Evolutionary conservation across 37 sponge, comb jelly and placozoan species (phyloP), one percentile per base, ranked within the genome.

Genomic region (Aphrocallistes beatrix): DNA sequence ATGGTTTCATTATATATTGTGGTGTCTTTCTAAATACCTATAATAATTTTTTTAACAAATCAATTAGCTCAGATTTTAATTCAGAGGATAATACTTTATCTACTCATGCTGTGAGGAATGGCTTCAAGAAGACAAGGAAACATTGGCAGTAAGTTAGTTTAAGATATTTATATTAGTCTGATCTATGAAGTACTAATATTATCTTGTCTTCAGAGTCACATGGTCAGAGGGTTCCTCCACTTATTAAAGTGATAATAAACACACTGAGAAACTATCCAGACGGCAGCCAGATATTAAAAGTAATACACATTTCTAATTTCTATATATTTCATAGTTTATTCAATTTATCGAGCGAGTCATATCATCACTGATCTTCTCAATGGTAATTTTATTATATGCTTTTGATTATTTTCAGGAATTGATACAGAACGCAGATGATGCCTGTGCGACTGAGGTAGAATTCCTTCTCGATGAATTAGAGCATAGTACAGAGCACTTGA

Each of bases 241-340:
- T 83, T 16, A 83, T 39, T 38, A 39, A 83, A 32, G 23, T n/a
- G 25, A 83, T 83, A 1, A 39, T 39, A 38, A 83, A 39, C 3
- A 83, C 45, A n/a, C 84, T 83, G 0, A 34, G 45, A 19, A 83
- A 39, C 25, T 83, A 83, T 39, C 84, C 84, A 34, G 84, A 83
- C 38, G 84, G 84, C n/a, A 39, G 84, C 38, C 84, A 83, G 84
- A 83, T 83, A 38, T 9, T 83, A 25, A 83, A 83, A 39, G 84
- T 83, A 39, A 8, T n/a, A n/a, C n/a, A n/a, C n/a, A n/a, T n/a
- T n/a, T n/a, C n/a, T n/a, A n/a, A n/a, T n/a, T n/a, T n/a, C n/a
- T n/a, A n/a, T n/a, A n/a, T n/a, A n/a, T n/a, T n/a, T n/a, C n/a
- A n/a, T n/a, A n/a, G n/a, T n/a, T n/a, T n/a, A n/a, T n/a, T n/a